These are phyloP conservation scores for Ictalurus furcatus DNA, from an alignment of 2,113 vertebrate species.

Conservation along the genomic window DNA sequence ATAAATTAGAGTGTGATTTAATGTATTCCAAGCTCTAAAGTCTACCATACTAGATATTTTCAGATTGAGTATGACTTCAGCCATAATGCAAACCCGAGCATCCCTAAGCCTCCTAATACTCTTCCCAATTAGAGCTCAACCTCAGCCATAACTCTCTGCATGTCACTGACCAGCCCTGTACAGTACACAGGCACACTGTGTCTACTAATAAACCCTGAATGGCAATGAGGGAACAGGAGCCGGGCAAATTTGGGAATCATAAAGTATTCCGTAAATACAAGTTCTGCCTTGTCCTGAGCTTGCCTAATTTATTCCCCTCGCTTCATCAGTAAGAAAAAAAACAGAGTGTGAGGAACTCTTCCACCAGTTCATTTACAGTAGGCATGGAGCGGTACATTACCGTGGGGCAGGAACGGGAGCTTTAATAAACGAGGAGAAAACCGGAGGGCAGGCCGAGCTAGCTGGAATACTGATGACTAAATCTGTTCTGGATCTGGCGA, in stretches of 20 bases:
- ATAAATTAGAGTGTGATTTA: not conserved
- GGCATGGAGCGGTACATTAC: slow-evolving; percentile 64
- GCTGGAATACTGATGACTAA: slow-evolving; percentile 74
- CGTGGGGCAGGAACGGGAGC: slow-evolving; percentile 60
- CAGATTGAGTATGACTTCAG: slow-evolving; percentile 19
- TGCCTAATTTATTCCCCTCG: slow-evolving; percentile 71
- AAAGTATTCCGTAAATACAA: slow-evolving; percentile 61
- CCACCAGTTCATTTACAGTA: slow-evolving; percentile 70
- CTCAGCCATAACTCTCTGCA: slow-evolving; percentile 51
- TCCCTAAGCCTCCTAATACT: slow-evolving; percentile 30
- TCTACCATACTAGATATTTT: slow-evolving; percentile 18
- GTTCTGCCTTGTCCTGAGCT: slow-evolving; percentile 70
- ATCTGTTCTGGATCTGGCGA: slow-evolving; percentile 72
- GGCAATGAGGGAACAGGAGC: slow-evolving; percentile 64
- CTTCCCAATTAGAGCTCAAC: slow-evolving; percentile 40
- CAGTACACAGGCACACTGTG: slow-evolving; percentile 44
- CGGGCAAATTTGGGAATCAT: slow-evolving; percentile 57
- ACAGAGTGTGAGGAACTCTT: slow-evolving; percentile 60
- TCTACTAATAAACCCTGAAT: slow-evolving; percentile 67
- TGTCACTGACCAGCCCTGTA: slow-evolving; percentile 41
- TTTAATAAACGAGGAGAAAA: slow-evolving; percentile 66
- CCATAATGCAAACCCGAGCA: slow-evolving; percentile 7
- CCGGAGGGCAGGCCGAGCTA: slow-evolving; percentile 68
- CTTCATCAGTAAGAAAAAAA: slow-evolving; percentile 53
- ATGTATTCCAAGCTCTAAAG: slow-evolving; percentile 26